Evolutionary conservation across 1,140 invertebrate genomes (phyloP).

Genomic region (Penaeus japonicus): DNA sequence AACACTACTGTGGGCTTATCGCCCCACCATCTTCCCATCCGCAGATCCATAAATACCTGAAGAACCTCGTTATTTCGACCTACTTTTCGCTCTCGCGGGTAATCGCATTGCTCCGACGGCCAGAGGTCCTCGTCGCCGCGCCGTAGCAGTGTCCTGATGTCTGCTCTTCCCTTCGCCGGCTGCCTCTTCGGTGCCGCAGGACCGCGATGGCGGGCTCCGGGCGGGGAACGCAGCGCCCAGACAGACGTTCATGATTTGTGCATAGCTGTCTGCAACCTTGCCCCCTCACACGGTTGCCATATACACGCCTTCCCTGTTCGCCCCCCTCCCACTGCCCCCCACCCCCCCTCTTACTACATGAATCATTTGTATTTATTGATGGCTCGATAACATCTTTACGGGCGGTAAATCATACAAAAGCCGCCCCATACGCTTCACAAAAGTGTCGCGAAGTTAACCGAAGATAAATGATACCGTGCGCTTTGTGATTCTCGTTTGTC

Average conservation of each 20-base stretch:
- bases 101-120: no score
- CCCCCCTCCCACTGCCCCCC: neutral
- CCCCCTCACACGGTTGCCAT: neutral
- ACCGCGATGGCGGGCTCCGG: neutral
- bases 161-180: neutral
- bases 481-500: slow-evolving; percentile 19
- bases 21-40: slow-evolving; percentile 52
- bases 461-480: slow-evolving; percentile 4
- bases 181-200: neutral
- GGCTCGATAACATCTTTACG: slow-evolving; percentile 48
- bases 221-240: neutral
- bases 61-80: slow-evolving; percentile 45
- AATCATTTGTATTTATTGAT: slow-evolving; percentile 53
- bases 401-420: slow-evolving; percentile 43
- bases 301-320: no score
- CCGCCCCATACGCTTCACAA: neutral
- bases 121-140: neutral
- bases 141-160: neutral
- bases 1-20: slow-evolving; percentile 55
- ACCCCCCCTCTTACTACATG: slow-evolving; percentile 6
- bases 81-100: neutral
- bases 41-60: slow-evolving; percentile 40
- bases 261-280: slow-evolving; percentile 45
- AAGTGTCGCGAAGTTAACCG: slow-evolving; percentile 25
- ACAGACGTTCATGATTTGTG: neutral